Conservation (phyloP, 1,140 invertebrate species). For the Fopius arisanus region DNA sequence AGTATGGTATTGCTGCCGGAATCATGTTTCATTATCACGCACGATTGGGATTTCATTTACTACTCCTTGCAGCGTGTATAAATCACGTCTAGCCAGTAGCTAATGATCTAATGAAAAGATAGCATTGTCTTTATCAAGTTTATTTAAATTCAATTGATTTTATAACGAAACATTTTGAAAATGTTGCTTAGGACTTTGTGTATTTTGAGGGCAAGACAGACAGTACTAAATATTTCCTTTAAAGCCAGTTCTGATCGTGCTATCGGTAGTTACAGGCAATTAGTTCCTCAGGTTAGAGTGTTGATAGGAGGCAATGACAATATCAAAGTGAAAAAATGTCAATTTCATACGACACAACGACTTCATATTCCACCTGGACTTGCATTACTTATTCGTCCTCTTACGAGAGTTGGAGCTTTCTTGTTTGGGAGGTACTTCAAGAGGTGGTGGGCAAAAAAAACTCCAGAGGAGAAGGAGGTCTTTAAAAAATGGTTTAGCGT, state of each 20-base stretch:
- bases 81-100: conserved; percentile 35
- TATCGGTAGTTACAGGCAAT: conserved; percentile 4
- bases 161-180: neutral
- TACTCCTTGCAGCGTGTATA: conserved; percentile 43
- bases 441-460: conserved; percentile 64
- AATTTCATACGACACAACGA: conserved; percentile 51
- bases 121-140: neutral
- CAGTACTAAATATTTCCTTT: neutral
- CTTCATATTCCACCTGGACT: conserved; percentile 45
- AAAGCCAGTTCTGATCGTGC: neutral
- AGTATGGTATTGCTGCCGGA: conserved; percentile 39
- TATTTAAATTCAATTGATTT: neutral
- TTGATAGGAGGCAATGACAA: conserved; percentile 25
- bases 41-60: conserved; percentile 40
- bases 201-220: neutral
- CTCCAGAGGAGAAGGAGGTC: conserved; percentile 49
- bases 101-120: neutral
- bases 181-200: conserved; percentile 20
- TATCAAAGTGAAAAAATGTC: conserved; percentile 31
- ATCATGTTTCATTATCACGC: conserved; percentile 44
- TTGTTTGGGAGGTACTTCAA: conserved; percentile 58
- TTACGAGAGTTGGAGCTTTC: conserved; percentile 51
- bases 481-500: conserved; percentile 43
- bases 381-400: conserved; percentile 48
- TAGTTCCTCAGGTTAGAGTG: conserved; percentile 10